These are phyloP conservation scores for Pachydiplax longipennis DNA, from an alignment of 2,888 invertebrate genomes.

Conservation along the genomic window DNA sequence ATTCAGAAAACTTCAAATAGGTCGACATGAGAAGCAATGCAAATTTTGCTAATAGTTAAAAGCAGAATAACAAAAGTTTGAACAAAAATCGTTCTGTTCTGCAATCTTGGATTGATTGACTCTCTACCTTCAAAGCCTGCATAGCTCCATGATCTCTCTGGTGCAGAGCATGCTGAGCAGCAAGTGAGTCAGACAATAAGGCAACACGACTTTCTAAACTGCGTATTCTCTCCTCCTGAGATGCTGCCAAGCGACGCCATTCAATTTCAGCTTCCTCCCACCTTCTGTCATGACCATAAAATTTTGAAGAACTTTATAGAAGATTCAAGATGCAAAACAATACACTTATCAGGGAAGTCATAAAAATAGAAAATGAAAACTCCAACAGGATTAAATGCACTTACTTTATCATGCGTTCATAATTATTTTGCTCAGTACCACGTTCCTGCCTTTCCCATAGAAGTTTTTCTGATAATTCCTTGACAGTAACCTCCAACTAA, in stretches of 20 bases:
- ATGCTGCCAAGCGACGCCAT: constrained; percentile 3
- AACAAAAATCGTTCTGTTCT: no score
- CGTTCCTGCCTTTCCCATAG: constrained; percentile 1
- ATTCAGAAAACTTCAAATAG: not conserved
- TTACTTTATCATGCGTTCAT: constrained; percentile 5
- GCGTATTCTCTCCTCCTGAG: constrained; percentile 28
- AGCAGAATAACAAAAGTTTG: no score
- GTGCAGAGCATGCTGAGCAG: constrained; percentile 18
- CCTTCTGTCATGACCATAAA: not conserved
- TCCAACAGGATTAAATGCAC: not conserved
- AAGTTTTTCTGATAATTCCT: constrained; percentile 7
- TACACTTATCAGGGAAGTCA: not conserved
- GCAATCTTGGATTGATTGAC: not conserved
- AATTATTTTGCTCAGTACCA: constrained; percentile 23
- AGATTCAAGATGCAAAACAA: not conserved
- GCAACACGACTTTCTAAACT: constrained; percentile 21
- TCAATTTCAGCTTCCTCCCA: constrained; percentile 27
- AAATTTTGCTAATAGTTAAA: not conserved
- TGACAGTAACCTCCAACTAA: constrained; percentile 47
- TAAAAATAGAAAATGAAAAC: not conserved
- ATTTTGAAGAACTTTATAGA: not conserved
- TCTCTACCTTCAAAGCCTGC: not conserved
- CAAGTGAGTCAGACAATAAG: not conserved
- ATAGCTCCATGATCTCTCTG: constrained; percentile 24
- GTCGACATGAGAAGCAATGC: no score